Evolutionary conservation across 2,797 vertebrate species (phyloP).

Genomic region (Mus spretus): DNA sequence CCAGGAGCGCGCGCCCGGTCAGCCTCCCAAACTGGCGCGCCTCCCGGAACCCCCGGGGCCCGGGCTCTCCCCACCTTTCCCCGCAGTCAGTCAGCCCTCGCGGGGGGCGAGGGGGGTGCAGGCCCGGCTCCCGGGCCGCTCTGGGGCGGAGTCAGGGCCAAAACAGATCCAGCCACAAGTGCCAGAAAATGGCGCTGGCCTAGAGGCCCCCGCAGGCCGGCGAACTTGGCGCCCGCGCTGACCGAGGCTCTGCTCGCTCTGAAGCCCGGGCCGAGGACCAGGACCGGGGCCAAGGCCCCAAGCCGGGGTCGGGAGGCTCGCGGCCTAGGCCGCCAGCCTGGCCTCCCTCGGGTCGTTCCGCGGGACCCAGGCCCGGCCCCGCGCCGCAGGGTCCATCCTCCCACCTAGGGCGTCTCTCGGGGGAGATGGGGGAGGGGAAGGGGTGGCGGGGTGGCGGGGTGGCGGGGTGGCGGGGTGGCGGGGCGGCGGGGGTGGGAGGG

Average conservation of each 20-base stretch:
- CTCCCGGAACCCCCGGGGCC: neutral
- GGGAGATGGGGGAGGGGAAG: constrained; percentile 19
- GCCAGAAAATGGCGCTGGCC: constrained; percentile 74
- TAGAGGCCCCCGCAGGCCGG: neutral
- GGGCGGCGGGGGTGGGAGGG: neutral
- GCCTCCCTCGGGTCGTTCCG: neutral
- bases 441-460: neutral
- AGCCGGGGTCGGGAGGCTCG: neutral
- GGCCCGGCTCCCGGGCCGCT: neutral
- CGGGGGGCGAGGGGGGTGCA: neutral
- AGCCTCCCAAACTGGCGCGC: neutral
- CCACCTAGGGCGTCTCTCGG: neutral
- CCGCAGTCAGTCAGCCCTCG: neutral
- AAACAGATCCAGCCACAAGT: constrained; percentile 70
- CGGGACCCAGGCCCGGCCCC: neutral
- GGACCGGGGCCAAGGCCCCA: neutral
- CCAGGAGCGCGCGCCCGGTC: neutral
- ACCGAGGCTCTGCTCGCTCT: neutral
- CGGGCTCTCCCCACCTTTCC: neutral
- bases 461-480: neutral
- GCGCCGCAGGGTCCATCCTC: neutral
- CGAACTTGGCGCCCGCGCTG: constrained; percentile 19
- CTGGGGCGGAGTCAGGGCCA: neutral
- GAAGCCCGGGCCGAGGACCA: too few species aligned
- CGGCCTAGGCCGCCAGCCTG: neutral